Evolutionary conservation across 2,888 invertebrate species (phyloP).

Genomic region (Penaeus monodon): DNA sequence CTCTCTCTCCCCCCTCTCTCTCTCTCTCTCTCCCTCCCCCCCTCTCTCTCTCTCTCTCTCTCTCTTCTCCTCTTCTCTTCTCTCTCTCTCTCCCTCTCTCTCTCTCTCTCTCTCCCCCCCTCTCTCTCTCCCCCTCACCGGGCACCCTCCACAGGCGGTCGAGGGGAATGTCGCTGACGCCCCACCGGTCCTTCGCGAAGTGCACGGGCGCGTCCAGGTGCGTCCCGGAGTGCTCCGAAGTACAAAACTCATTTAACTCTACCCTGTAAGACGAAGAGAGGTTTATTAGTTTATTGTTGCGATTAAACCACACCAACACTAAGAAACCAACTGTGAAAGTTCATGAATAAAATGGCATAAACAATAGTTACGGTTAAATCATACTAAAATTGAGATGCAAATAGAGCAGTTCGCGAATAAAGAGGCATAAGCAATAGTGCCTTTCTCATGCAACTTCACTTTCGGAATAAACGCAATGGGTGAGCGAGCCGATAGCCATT

Average conservation of each 20-base stretch:
- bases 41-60: rapidly evolving
- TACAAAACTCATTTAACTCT: constrained; percentile 55
- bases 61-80: not conserved
- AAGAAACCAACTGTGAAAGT: too few relatives aligned
- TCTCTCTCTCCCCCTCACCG: constrained; percentile 32
- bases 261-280: constrained; percentile 37
- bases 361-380: too few relatives aligned
- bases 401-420: too few relatives aligned
- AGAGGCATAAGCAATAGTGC: too few relatives aligned
- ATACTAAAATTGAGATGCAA: too few relatives aligned
- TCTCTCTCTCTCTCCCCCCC: not conserved
- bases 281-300: not conserved
- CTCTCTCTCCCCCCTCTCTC: not conserved
- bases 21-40: not conserved
- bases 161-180: constrained; percentile 52
- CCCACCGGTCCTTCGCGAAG: constrained; percentile 42
- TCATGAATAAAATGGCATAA: too few relatives aligned
- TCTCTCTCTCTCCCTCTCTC: not conserved
- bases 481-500: too few relatives aligned
- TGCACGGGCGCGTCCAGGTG: constrained; percentile 63
- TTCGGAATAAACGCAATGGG: too few relatives aligned
- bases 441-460: too few relatives aligned
- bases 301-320: too few relatives aligned
- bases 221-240: constrained; percentile 63
- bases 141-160: constrained; percentile 53